Percentiles rank a stretch among this genome's conserved stretches.
Evolutionary conservation across 2,888 invertebrate species (phyloP).

Genomic region (Ennomos quercinarius): DNA sequence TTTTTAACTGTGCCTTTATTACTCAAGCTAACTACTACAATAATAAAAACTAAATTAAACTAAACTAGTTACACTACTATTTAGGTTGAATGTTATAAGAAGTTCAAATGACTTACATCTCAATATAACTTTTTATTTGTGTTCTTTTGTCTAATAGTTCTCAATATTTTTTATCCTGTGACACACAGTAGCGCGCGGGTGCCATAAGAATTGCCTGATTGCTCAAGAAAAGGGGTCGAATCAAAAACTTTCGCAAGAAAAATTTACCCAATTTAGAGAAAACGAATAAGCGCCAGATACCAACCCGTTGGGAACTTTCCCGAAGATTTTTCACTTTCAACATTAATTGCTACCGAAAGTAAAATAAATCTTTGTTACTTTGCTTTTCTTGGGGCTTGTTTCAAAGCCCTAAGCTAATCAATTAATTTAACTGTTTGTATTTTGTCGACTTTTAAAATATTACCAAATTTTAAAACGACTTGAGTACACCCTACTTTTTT

Average conservation of each 20-base stretch:
- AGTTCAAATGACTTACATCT: too few relatives aligned
- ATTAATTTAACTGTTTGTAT: slow-evolving; percentile 78
- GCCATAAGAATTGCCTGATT: slow-evolving; percentile 72
- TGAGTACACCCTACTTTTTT: slow-evolving; percentile 36
- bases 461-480: slow-evolving; percentile 20
- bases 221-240: slow-evolving; percentile 78
- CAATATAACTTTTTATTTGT: too few relatives aligned
- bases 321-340: slow-evolving; percentile 83
- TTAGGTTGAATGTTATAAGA: too few relatives aligned
- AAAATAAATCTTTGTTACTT: slow-evolving; percentile 80
- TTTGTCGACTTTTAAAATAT: slow-evolving; percentile 46
- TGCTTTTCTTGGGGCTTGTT: slow-evolving; percentile 74
- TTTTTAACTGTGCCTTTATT: too few relatives aligned
- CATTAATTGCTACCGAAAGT: slow-evolving; percentile 81
- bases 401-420: slow-evolving; percentile 71
- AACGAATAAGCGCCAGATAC: slow-evolving; percentile 69
- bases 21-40: too few relatives aligned
- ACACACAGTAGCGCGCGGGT: slow-evolving; percentile 54
- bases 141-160: slow-evolving; percentile 29
- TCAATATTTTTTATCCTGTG: slow-evolving; percentile 36
- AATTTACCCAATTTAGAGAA: slow-evolving; percentile 79
- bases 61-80: too few relatives aligned
- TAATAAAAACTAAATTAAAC: too few relatives aligned
- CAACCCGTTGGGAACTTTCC: slow-evolving; percentile 65
- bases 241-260: slow-evolving; percentile 81